Evolutionary conservation across 2,797 vertebrate species (phyloP).

Genomic region (Cetoscarus ocellatus): DNA sequence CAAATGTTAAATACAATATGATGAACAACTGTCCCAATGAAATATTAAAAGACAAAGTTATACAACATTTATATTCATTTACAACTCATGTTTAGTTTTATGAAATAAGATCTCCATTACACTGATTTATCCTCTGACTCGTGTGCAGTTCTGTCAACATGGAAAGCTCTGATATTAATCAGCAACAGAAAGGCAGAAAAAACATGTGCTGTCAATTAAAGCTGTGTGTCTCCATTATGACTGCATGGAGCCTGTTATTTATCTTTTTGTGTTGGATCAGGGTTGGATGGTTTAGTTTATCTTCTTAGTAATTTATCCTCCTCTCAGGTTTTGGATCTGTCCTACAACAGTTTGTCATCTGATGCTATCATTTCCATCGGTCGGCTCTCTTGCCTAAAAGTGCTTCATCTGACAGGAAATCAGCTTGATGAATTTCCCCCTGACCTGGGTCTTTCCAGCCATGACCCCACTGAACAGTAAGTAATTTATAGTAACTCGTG

Average conservation of each 20-base stretch:
- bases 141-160: neutral
- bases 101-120: too few species aligned
- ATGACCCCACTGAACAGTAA: slow-evolving; percentile 36
- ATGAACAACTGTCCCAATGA: too few species aligned
- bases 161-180: slow-evolving; percentile 2
- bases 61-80: too few species aligned
- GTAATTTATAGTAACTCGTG: slow-evolving; percentile 14
- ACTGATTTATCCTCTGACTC: too few species aligned
- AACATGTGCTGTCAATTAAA: neutral
- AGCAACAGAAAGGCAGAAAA: neutral
- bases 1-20: too few species aligned
- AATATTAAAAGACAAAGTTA: too few species aligned
- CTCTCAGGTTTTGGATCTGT: slow-evolving; percentile 89
- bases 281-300: neutral
- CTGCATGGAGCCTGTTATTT: neutral
- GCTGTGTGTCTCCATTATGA: neutral
- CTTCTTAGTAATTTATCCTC: slow-evolving; percentile 12
- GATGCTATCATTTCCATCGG: slow-evolving; percentile 81
- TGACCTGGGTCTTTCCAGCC: slow-evolving; percentile 66
- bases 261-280: neutral
- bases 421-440: slow-evolving; percentile 83
- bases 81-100: too few species aligned
- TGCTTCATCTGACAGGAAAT: slow-evolving; percentile 89
- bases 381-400: slow-evolving; percentile 82
- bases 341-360: slow-evolving; percentile 86